Conservation (phyloP, 2,113 vertebrate species). For the Peromyscus polionotus region DNA sequence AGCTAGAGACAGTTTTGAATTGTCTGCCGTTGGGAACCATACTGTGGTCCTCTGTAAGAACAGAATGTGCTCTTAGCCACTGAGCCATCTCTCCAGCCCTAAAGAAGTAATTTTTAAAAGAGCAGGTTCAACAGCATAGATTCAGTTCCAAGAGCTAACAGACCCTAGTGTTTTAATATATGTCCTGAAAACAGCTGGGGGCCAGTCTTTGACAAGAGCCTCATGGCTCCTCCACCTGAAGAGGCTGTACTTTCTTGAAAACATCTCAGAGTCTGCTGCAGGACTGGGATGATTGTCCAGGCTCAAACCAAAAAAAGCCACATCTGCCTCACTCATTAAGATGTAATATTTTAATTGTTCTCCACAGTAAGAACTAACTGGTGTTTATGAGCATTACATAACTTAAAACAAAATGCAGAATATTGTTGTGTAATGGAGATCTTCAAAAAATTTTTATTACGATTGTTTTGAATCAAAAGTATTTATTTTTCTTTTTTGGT, state of each 20-base stretch:
- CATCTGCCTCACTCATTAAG: slow-evolving; percentile 30
- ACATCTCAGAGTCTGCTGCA: slow-evolving; percentile 14
- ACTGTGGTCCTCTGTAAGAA: background rate
- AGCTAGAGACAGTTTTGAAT: background rate
- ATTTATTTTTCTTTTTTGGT: background rate
- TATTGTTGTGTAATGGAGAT: background rate
- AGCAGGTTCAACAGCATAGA: background rate
- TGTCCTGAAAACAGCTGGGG: background rate
- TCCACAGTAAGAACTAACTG: slow-evolving; percentile 14
- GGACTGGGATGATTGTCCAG: background rate
- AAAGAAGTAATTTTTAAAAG: background rate
- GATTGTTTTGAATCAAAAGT: slow-evolving; percentile 23
- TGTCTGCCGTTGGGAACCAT: no score
- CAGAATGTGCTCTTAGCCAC: background rate
- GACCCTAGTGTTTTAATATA: background rate
- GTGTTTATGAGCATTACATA: slow-evolving; percentile 33
- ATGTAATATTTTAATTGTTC: slow-evolving; percentile 21
- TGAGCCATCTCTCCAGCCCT: background rate
- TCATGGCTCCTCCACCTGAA: background rate
- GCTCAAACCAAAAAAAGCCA: slow-evolving; percentile 31
- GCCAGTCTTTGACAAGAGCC: background rate
- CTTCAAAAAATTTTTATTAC: slow-evolving; percentile 21
- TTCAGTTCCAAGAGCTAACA: background rate
- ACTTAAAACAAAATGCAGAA: slow-evolving; percentile 24
- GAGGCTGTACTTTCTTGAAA: slow-evolving; percentile 35